phyloP scores from a whole-genome alignment of 2,113 vertebrate species.

The Chiloscyllium plagiosum region DNA sequence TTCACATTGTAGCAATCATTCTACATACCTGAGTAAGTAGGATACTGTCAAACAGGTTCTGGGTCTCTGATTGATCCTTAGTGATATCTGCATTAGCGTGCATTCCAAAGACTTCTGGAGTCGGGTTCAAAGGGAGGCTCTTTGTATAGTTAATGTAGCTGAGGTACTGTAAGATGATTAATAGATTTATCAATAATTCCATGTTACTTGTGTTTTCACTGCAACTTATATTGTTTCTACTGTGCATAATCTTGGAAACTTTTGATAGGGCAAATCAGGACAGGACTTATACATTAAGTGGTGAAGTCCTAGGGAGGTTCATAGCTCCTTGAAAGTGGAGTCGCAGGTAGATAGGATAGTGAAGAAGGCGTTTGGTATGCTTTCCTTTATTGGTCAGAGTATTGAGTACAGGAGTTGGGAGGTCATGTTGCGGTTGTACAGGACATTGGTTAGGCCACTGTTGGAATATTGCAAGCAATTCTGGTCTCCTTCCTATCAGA shows the following conservation, averaged over 20 bases:
- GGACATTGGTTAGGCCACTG: no score
- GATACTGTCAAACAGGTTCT: slow-evolving; percentile 72
- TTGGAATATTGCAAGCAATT: no score
- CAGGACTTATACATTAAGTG: no score
- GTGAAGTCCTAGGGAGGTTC: no score
- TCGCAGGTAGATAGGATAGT: no score
- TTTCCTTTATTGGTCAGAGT: no score
- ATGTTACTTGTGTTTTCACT: not conserved
- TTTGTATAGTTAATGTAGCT: slow-evolving; percentile 75
- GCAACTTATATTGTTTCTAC: not conserved
- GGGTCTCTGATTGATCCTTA: slow-evolving; percentile 76
- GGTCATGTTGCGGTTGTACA: no score
- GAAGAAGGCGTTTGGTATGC: no score
- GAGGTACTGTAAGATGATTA: slow-evolving; percentile 55
- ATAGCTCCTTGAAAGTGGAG: no score
- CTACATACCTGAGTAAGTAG: slow-evolving; percentile 71
- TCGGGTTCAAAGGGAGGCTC: slow-evolving; percentile 68
- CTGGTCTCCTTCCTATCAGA: no score
- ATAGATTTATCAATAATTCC: slow-evolving; percentile 9
- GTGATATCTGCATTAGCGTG: slow-evolving; percentile 76
- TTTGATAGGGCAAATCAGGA: no score
- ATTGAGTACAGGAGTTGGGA: no score
- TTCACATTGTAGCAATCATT: not conserved
- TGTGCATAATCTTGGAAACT: not conserved
- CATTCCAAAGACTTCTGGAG: slow-evolving; percentile 77